These are phyloP conservation scores for Mastomys natalensis DNA, from an alignment of 2,113 vertebrate genomes.

Conservation along the genomic window DNA sequence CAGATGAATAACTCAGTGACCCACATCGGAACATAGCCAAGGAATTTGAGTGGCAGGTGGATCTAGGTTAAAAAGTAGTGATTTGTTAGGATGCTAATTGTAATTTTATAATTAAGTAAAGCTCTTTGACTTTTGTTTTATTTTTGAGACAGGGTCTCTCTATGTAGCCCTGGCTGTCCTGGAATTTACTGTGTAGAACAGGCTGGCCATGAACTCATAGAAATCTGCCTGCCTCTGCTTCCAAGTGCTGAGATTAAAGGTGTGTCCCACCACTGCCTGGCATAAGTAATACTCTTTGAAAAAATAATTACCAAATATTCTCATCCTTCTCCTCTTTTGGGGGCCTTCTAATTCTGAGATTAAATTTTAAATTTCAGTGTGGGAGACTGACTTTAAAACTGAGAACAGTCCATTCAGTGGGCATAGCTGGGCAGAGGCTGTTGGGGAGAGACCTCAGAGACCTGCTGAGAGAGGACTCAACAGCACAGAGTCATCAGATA, in stretches of 20 bases:
- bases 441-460: neutral
- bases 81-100: neutral
- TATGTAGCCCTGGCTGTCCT: neutral
- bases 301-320: neutral
- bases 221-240: neutral
- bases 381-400: constrained; percentile 4
- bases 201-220: neutral
- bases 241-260: neutral
- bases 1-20: neutral
- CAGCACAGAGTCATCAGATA: neutral
- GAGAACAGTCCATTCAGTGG: neutral
- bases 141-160: neutral
- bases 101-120: neutral
- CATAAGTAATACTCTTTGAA: neutral
- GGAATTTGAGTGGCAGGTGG: neutral
- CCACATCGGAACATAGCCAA: neutral
- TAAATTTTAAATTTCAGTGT: neutral
- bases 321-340: neutral
- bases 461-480: neutral
- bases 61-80: neutral
- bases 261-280: neutral
- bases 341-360: neutral
- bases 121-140: neutral
- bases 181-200: neutral
- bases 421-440: neutral